Conservation (phyloP, 1,140 invertebrate genomes). For the Dendroctonus ponderosae region DNA sequence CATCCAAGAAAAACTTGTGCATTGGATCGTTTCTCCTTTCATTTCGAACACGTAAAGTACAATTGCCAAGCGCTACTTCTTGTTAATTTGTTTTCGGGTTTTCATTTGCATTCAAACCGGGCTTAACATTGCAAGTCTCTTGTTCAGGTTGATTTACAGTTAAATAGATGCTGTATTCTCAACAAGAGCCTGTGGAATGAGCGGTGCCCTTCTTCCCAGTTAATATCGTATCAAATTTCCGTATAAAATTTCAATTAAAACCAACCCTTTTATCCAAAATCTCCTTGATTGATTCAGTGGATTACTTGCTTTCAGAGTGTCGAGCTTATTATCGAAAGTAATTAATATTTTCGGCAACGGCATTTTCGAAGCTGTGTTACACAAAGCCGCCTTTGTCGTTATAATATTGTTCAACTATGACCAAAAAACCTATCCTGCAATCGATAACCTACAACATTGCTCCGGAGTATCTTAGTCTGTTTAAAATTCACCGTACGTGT, state of each 20-base stretch:
- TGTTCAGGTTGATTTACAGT: conserved; percentile 20
- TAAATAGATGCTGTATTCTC: conserved; percentile 16
- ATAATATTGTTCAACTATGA: background rate
- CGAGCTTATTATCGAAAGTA: conserved; percentile 12
- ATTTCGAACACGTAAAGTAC: too few species aligned
- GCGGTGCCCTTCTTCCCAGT: too few species aligned
- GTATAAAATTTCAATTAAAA: background rate
- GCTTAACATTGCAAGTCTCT: conserved; percentile 21
- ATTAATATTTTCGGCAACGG: background rate
- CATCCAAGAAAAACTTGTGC: too few species aligned
- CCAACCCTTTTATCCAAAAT: background rate
- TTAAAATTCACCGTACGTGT: too few species aligned
- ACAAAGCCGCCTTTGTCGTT: conserved; percentile 8
- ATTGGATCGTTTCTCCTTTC: too few species aligned
- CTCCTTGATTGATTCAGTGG: background rate
- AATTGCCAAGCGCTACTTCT: too few species aligned
- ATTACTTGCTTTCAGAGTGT: background rate
- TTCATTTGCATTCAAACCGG: background rate
- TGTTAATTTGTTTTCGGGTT: too few species aligned
- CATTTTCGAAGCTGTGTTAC: background rate
- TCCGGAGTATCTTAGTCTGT: too few species aligned
- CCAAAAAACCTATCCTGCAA: background rate
- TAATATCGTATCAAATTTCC: background rate
- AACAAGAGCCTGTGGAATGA: too few species aligned
- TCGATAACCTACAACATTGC: background rate